These are phyloP conservation scores for Onychomys leucogaster DNA, from an alignment of 2,797 vertebrate genomes.

Conservation along the genomic window DNA sequence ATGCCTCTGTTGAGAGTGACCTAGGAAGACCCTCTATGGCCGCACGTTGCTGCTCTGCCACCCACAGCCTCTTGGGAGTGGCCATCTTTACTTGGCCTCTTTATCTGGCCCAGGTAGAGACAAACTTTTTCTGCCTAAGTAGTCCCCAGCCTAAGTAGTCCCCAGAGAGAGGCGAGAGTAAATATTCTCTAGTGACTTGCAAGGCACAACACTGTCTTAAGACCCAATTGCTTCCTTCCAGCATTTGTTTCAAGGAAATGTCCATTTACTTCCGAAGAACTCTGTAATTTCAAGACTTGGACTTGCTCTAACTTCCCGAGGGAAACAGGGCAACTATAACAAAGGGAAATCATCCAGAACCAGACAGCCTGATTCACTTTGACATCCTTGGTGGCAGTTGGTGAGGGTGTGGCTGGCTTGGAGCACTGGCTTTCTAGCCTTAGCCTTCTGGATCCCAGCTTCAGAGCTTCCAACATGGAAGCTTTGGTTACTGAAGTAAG, in stretches of 20 bases:
- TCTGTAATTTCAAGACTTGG: not conserved
- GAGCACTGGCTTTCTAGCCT: not conserved
- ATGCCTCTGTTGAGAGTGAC: not conserved
- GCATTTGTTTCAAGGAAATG: not conserved
- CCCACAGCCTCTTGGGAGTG: not conserved
- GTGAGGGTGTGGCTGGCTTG: not conserved
- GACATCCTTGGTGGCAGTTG: not conserved
- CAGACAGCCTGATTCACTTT: not conserved
- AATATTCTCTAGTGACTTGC: not conserved
- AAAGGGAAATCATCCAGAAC: not conserved
- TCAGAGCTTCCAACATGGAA: not conserved
- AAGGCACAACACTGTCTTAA: not conserved
- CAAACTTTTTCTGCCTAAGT: not conserved
- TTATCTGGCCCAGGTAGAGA: not conserved
- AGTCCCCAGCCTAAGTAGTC: not conserved
- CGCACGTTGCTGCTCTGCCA: not conserved
- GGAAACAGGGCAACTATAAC: not conserved
- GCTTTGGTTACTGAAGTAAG: not conserved
- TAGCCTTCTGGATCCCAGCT: not conserved
- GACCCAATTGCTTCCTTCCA: not conserved
- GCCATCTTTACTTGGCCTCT: not conserved
- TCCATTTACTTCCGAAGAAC: conserved; percentile 45
- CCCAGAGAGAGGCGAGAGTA: not conserved
- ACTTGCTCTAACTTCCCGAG: not conserved
- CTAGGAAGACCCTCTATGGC: not conserved